Evolutionary conservation across 1,140 invertebrate species (phyloP).

Genomic region (Schlechtendalia chinensis): DNA sequence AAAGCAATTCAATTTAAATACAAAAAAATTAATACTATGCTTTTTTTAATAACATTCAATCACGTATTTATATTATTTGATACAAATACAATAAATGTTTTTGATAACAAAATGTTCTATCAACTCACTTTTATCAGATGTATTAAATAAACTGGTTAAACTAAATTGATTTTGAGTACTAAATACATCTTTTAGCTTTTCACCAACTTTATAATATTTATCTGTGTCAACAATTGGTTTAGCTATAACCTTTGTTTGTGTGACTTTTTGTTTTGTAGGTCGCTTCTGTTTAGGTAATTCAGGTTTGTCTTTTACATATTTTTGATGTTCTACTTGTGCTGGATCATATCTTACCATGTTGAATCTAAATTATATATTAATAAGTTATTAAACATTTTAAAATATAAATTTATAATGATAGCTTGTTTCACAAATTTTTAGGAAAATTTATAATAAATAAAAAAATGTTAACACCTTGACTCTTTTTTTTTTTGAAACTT

Average conservation of each 20-base stretch:
- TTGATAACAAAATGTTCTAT: background rate
- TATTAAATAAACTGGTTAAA: conserved; percentile 20
- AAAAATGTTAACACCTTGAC: background rate
- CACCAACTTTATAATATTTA: conserved; percentile 39
- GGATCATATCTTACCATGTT: conserved; percentile 46
- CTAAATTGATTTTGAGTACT: conserved; percentile 36
- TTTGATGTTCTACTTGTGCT: conserved; percentile 43
- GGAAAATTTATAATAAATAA: background rate
- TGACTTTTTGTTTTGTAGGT: conserved; percentile 30
- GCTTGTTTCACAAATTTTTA: background rate
- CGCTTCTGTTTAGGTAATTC: conserved; percentile 38
- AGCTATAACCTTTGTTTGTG: background rate
- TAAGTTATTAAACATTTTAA: background rate
- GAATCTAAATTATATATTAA: conserved; percentile 24
- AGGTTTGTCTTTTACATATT: conserved; percentile 39
- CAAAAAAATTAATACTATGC: no score
- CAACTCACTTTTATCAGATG: conserved; percentile 33
- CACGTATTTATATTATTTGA: background rate
- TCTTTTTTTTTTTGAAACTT: no score
- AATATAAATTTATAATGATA: background rate
- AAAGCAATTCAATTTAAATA: no score
- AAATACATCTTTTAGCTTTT: conserved; percentile 42
- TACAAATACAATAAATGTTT: background rate
- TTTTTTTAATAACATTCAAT: background rate
- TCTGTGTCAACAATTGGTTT: conserved; percentile 26